These are phyloP conservation scores for Chauna torquata DNA, from an alignment of 2,113 vertebrate genomes.

Conservation along the genomic window DNA sequence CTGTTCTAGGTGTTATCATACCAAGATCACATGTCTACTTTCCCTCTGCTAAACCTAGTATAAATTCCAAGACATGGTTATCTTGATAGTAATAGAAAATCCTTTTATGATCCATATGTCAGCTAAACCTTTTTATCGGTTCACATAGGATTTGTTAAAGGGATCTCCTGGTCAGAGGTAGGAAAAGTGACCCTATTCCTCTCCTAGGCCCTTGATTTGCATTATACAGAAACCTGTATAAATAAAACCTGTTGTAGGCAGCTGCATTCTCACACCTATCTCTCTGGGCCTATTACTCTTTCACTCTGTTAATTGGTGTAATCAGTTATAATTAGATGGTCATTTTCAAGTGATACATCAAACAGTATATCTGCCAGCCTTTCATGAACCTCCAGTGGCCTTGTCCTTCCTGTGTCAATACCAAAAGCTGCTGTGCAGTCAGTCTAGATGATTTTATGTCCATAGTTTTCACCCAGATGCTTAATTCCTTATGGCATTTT, in stretches of 20 bases:
- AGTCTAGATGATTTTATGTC: background rate
- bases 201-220: background rate
- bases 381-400: background rate
- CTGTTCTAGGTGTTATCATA: background rate
- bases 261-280: background rate
- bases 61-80: background rate
- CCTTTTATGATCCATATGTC: background rate
- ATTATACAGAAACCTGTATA: background rate
- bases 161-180: background rate
- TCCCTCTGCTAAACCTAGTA: background rate
- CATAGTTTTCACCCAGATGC: accelerated
- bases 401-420: background rate
- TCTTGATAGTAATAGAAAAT: background rate
- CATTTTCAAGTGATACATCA: background rate
- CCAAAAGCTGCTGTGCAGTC: background rate
- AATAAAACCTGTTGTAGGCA: background rate
- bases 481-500: accelerated
- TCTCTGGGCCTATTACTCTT: background rate
- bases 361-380: background rate
- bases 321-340: background rate
- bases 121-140: background rate
- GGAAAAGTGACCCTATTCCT: background rate
- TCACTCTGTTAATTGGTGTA: background rate
- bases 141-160: background rate
- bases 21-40: background rate